These are phyloP conservation scores for Miichthys miiuy DNA, from an alignment of 2,797 vertebrate genomes.

Conservation along the genomic window DNA sequence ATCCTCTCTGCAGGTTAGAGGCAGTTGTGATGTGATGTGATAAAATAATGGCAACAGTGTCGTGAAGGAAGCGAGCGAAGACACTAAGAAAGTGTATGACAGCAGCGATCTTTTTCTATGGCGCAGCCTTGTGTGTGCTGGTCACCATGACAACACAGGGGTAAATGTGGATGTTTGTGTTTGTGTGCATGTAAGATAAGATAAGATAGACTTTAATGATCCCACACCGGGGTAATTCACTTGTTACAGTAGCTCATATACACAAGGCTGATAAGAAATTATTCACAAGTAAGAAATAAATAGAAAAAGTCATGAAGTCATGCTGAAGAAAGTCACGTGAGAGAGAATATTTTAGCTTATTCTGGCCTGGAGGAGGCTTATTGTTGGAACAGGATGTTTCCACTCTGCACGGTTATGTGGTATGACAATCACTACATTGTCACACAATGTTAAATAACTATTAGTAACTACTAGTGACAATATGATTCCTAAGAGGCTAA, in stretches of 20 bases:
- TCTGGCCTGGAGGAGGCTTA: slow-evolving; percentile 9
- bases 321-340: background rate
- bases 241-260: too few relatives aligned
- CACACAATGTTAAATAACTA: too few relatives aligned
- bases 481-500: too few relatives aligned
- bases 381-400: slow-evolving; percentile 1
- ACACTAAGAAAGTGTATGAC: background rate
- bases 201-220: too few relatives aligned
- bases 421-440: background rate
- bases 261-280: too few relatives aligned
- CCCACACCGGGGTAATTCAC: too few relatives aligned
- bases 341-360: slow-evolving; percentile 2
- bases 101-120: slow-evolving; percentile 5
- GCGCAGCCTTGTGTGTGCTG: slow-evolving; percentile 25
- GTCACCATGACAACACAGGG: slow-evolving; percentile 47
- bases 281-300: too few relatives aligned
- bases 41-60: background rate
- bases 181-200: background rate
- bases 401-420: background rate
- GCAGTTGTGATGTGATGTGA: background rate
- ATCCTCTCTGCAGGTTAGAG: background rate
- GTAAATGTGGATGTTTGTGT: slow-evolving; percentile 10
- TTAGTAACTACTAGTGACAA: too few relatives aligned
- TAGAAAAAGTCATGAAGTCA: too few relatives aligned
- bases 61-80: background rate